A percentile compares a stretch with the other conserved stretches of the same genome.
Evolutionary conservation across 1,140 invertebrate genomes (phyloP).

Genomic region (Platorchestia sp.): DNA sequence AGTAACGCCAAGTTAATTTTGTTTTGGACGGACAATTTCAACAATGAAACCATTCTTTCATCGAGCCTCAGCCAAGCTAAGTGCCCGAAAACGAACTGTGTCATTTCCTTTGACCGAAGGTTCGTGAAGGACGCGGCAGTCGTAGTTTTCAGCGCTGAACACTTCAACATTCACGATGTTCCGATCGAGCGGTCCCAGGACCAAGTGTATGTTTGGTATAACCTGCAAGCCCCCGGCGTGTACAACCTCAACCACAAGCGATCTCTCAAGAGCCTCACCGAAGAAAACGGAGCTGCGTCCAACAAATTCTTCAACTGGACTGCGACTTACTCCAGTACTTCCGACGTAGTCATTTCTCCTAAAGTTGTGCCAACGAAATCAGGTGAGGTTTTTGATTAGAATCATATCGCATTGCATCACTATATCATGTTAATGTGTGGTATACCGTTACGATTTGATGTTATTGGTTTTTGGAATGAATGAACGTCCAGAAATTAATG

Average conservation of each 20-base stretch:
- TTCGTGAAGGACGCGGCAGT: background rate
- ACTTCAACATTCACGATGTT: conserved; percentile 30
- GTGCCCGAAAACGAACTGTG: background rate
- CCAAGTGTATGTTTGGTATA: conserved; percentile 14
- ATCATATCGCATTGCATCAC: no score
- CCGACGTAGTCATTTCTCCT: background rate
- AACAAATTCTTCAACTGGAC: conserved; percentile 30
- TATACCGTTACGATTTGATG: no score
- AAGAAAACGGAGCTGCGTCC: background rate
- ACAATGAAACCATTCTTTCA: background rate
- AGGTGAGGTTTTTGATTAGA: background rate
- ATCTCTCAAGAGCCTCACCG: background rate
- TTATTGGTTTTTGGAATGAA: no score
- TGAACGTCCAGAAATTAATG: no score
- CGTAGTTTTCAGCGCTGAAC: background rate
- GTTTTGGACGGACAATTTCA: background rate
- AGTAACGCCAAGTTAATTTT: background rate
- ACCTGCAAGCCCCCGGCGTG: background rate
- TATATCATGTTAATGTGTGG: no score
- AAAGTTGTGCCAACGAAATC: background rate
- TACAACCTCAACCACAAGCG: background rate
- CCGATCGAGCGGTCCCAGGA: background rate
- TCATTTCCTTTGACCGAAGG: conserved; percentile 1
- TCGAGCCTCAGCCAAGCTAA: background rate
- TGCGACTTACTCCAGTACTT: background rate